These are phyloP conservation scores for Spisula subtruncata DNA, from an alignment of 2,888 invertebrate genomes.

Conservation along the genomic window DNA sequence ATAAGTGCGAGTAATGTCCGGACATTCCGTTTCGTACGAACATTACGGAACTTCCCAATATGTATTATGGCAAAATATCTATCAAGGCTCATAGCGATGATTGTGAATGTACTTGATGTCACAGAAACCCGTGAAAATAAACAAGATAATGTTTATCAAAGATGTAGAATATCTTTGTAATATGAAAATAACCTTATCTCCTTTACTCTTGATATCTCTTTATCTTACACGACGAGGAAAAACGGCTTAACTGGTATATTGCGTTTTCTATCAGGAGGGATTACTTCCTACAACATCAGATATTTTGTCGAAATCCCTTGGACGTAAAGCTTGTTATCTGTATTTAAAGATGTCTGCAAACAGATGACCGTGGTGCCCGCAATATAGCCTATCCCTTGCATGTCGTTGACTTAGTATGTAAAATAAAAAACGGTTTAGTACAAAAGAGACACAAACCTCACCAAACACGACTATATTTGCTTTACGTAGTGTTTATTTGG, in stretches of 20 bases:
- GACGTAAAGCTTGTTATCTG: no score
- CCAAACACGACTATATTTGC: no score
- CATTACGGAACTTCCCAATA: conserved; percentile 92
- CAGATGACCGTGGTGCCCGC: no score
- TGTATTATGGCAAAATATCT: conserved; percentile 92
- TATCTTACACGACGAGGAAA: neutral
- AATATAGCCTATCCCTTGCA: no score
- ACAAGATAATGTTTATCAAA: neutral
- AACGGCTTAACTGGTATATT: neutral
- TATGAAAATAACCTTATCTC: neutral
- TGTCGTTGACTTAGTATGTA: no score
- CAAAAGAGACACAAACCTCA: no score
- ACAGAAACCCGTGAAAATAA: conserved; percentile 89
- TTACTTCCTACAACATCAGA: no score
- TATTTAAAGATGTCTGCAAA: no score
- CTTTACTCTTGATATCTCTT: neutral
- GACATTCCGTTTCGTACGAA: conserved; percentile 92
- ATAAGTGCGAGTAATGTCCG: conserved; percentile 90
- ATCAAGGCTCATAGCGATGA: conserved; percentile 94
- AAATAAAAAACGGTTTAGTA: no score
- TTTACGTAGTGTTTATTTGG: no score
- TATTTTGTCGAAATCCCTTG: no score
- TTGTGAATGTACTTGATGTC: conserved; percentile 93
- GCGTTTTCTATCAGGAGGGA: no score
- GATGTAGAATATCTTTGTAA: neutral